Base-by-base conservation (phyloP, 2,888 invertebrate genomes). In the Xestia ashworthii region DNA sequence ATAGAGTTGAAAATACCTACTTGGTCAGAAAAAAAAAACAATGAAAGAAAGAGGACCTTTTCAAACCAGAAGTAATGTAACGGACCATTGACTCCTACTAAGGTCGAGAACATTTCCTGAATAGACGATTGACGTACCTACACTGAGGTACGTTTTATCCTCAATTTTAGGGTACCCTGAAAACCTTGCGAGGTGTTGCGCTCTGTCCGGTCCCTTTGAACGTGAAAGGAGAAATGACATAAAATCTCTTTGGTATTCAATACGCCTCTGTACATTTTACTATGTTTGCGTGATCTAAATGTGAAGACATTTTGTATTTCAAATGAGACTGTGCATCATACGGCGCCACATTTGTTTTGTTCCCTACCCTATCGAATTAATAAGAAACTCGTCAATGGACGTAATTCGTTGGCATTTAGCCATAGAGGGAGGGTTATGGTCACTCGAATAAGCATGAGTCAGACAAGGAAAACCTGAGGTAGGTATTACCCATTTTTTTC, bases 401-500 rank as follows among this genome's bases (percentile, higher is more conserved):
- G 32, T 48, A 69, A 66, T 41, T 55, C 48, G 1, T 53, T 50
- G 32, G 67, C n/a, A 38, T 60, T 66, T 32, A 44, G 44, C 38
- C 58, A 50, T 46, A 38, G 16, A 44, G 44, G 32, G 75, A 53
- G 64, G 71, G 71, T 58, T 80, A 53, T 53, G 41, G 38, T 19
- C 9, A 55, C 60, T 70, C 6, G 16, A 81, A 71, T 55, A 44
- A 32, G 38, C 22, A 67, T 81, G 74, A 81, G 38, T 82, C 84
- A 84, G 12, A 67, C 25, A 48, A 71, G 81, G 74, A 81, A 71
- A 81, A 71, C 32, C 55, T 16, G 5, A 44, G 53, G 68, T 38
- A 41, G 46, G 67, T 38, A 44, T 48, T 68, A 53, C 46, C 46
- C 41, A 64, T 46, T 65, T 74, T 70, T 84, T 65, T 32, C 6